Conservation (phyloP, 2,888 invertebrate genomes). For the Cataglyphis altisquamis region DNA sequence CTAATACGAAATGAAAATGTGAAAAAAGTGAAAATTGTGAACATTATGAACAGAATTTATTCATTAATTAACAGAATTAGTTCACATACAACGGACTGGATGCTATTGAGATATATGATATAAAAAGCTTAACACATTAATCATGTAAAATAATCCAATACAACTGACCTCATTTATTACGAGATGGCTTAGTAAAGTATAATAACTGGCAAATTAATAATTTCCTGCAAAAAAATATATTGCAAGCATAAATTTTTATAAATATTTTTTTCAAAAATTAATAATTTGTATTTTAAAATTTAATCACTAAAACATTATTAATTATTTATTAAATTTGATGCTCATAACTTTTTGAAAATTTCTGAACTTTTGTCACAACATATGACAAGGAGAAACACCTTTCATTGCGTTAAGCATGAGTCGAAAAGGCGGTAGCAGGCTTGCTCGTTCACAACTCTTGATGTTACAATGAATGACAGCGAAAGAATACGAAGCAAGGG, state of each 20-base stretch:
- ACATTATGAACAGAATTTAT: background rate
- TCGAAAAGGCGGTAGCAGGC: conserved; percentile 15
- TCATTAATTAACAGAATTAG: background rate
- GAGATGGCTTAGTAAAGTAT: background rate
- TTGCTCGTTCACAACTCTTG: background rate
- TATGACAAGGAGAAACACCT: background rate
- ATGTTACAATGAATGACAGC: conserved; percentile 65
- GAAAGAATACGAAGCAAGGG: conserved; percentile 54
- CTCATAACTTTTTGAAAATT: background rate
- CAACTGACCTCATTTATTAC: background rate
- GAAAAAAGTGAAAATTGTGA: background rate
- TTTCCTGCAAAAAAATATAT: conserved; percentile 2
- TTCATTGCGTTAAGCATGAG: conserved; percentile 4
- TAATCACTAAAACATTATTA: background rate
- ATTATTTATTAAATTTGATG: conserved; percentile 3
- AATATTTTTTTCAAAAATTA: conserved; percentile 4
- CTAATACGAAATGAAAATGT: background rate
- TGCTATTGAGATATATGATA: background rate
- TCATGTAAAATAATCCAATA: background rate
- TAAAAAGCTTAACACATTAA: background rate
- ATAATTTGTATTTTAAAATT: background rate
- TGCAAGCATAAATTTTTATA: background rate
- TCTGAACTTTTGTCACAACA: background rate
- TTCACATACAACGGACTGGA: background rate
- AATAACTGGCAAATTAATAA: background rate